Evolutionary conservation across 2,113 vertebrate species (phyloP).

Genomic region (Cathartes aura): DNA sequence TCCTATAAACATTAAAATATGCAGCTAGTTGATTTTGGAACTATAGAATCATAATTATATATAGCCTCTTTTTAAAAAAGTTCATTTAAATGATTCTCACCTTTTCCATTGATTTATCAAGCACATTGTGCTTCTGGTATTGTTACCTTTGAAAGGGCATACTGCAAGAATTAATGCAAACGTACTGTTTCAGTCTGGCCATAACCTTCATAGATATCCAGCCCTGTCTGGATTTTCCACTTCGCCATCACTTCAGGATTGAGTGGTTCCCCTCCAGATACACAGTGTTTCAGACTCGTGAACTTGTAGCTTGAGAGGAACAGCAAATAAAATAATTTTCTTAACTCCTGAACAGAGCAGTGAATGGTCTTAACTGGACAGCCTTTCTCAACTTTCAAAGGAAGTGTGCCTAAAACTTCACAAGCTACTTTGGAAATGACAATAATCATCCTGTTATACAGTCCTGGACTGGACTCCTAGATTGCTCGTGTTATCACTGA

Average conservation of each 20-base stretch:
- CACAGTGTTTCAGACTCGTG: conserved; percentile 76
- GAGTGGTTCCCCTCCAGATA: conserved; percentile 82
- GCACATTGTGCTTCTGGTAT: neutral
- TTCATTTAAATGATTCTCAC: neutral
- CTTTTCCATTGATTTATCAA: neutral
- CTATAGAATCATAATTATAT: neutral
- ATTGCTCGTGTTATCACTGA: neutral
- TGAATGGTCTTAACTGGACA: neutral
- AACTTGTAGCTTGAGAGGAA: conserved; percentile 77
- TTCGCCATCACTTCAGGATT: conserved; percentile 79
- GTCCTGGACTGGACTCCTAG: neutral
- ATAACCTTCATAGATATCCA: conserved; percentile 85
- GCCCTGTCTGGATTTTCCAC: conserved; percentile 80
- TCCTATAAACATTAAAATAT: neutral
- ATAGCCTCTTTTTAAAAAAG: neutral
- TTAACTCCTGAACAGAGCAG: neutral
- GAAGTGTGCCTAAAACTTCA: neutral
- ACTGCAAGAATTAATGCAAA: neutral
- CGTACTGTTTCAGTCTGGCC: conserved; percentile 86
- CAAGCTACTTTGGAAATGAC: neutral
- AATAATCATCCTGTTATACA: too few relatives aligned
- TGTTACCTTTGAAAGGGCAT: neutral
- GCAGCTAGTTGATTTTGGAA: neutral
- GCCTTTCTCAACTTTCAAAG: neutral
- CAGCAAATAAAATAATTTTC: neutral